Base-by-base conservation (phyloP, 2,113 vertebrate species). In the Artemisiospiza belli region DNA sequence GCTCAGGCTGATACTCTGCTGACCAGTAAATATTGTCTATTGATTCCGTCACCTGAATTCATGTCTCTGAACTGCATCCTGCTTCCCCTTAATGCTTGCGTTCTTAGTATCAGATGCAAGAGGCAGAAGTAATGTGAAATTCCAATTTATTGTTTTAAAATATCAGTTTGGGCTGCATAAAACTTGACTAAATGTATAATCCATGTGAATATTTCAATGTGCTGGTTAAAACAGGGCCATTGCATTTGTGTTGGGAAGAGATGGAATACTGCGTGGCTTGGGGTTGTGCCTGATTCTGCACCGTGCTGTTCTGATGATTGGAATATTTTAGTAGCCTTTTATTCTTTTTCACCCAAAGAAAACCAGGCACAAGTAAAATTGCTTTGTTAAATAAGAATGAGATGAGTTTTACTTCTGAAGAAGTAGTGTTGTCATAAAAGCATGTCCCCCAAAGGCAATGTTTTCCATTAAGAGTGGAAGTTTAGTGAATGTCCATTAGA, bases 391-490 rank as follows among this genome's bases (percentile, higher is more conserved):
- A 97, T 94, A 97, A 96, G 84, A 97, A 94, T 80, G 94, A 94
- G 95, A 81, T 92, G 75, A 95, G 58, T 33, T 93, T 85, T 96
- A 93, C 96, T 96, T 95, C 92, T 95, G 95, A 96, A 95, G 84
- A 97, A 94, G 91, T 83, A 68, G n/a, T 51, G 59, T 52, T 96
- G 55, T 96, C 87, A 92, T 94, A 94, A 95, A 96, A 96, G 58
- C 43, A 30, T 66, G 33, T 76, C 68, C 95, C 96, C 95, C 96
- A 94, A 88, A 97, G 96, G 97, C 93, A 97, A 18, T 33, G 5
- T 94, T 98, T 97, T 96, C 94, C 94, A 97, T 98, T 97, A 98
- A 82, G 91, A 94, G 84, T 80, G 68, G 89, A 95, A 96, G 95
- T 96, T 97, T 94, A 97, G 95, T 43, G 87, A 92, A 94, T 97